Base-by-base conservation (phyloP, 1,140 invertebrate genomes). In the Notospermus geniculatus region DNA sequence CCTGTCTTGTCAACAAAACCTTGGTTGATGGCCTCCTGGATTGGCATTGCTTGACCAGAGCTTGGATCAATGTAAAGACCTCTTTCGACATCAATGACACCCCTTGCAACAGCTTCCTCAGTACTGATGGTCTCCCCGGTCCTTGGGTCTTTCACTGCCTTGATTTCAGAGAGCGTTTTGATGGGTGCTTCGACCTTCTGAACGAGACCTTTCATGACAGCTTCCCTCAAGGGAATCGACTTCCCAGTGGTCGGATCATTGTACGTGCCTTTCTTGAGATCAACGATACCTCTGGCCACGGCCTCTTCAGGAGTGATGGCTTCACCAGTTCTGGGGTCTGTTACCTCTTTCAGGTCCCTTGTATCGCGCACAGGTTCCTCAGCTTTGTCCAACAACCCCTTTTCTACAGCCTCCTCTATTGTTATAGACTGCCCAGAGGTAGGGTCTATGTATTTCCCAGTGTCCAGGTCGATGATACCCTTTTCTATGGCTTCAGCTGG, bases 21-120 rank as follows among this genome's bases (percentile, higher is more conserved):
- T 41, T 88, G 86, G 74, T 90, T 87, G 52, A 96, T 90, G 45
- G 92, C 92, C 73, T 91, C 88, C 69, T 92, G 88, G 54, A 94
- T 85, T 68, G 91, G 89, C 68, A 96, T 84, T 65, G 87, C 84
- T 78, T 88, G 87, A 67, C 87, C 88, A 17, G 85, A 88, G 65
- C 85, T 83, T 2, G 88, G 85, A 79, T 96, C 90, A 50, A 92
- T 76, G 54, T 96, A 82, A 74, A 92, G 88, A 46, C 91, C 91
- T 39, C 85, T 84, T 68, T 86, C 86, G 2, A 87, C 83, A 78
- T 93, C 88, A 62, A 93, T 84, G 61, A 91, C 79, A 66, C 89
- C 90, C 69, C 88, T 89, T 39, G 86, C 84, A 57, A 92, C 76
- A 39, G 93, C 92, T 61, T 86, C 85, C 78, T 94, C 93, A 68